Evolutionary conservation across 1,140 invertebrate genomes (phyloP), one percentile per base, ranked within the genome.

Genomic region (Psix sp.): DNA sequence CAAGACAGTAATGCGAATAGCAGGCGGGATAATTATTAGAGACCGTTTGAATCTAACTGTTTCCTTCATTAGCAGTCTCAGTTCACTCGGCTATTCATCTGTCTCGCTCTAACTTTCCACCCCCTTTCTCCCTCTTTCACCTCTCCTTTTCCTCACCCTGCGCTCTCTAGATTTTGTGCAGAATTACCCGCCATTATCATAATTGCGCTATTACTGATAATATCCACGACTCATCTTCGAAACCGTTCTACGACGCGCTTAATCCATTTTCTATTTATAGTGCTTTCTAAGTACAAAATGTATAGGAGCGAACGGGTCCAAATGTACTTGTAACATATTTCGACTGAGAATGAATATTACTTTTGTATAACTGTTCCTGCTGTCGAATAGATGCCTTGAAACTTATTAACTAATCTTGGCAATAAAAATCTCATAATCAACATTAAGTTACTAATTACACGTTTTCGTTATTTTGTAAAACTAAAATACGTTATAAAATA

Each of bases 41-140:
- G 84, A 78, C 84, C 85, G 86, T 87, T 87, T 87, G 84, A 86
- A 87, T 86, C 85, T 85, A 86, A 86, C 85, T 86, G 86, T 87
- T 87, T 87, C 86, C 86, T 87, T 87, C 84, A 87, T 87, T 87
- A 87, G 85, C 84, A 86, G 84, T 87, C 82, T 86, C 84, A 85
- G 84, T 87, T 86, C 83, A 77, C 76, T 70, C 73, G 49, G 68
- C 67, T 74, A 76, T 77, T 67, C 60, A 65, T 74, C 76, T 71
- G 62, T 77, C 66, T 68, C 65, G 42, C 74, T 75, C 80, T 72
- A 67, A 72, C 78, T 75, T 76, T 67, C 59, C 31, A 24, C 38
- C 49, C 45, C 49, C 16, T 14, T 43, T 26, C 36, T 13, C 36
- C 5, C 54, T 38, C 18, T 29, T 21, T 24, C 20, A 39, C 43